phyloP scores from a whole-genome alignment of 2,888 invertebrate genomes.

The Tholera decimalis region DNA sequence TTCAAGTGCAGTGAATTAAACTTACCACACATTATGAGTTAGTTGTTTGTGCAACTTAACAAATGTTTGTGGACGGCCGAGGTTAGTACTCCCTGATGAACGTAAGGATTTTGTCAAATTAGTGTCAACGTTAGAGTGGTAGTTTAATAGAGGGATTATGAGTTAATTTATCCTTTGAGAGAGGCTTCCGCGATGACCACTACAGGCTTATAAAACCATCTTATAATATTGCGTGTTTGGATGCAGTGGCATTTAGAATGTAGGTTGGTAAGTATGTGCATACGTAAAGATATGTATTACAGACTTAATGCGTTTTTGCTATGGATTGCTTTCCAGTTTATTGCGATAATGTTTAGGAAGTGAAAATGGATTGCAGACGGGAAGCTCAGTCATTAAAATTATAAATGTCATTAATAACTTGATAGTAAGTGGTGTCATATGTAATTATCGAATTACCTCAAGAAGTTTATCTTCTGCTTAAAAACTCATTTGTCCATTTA shows the following conservation, averaged over 20 bases:
- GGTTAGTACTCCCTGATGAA: slow-evolving; percentile 76
- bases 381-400: slow-evolving; percentile 39
- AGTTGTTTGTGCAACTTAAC: slow-evolving; percentile 75
- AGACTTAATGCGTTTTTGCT: slow-evolving; percentile 45
- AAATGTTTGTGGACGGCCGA: slow-evolving; percentile 89
- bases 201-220: slow-evolving; percentile 47
- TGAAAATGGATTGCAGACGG: slow-evolving; percentile 9
- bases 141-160: slow-evolving; percentile 58
- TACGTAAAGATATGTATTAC: slow-evolving; percentile 46
- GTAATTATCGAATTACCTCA: slow-evolving; percentile 27
- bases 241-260: slow-evolving; percentile 68
- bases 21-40: slow-evolving; percentile 80
- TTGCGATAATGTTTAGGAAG: slow-evolving; percentile 36
- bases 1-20: slow-evolving; percentile 79
- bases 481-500: slow-evolving; percentile 37
- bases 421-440: slow-evolving; percentile 1
- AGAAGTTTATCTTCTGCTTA: slow-evolving; percentile 4
- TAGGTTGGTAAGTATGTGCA: slow-evolving; percentile 58
- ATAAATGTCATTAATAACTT: slow-evolving; percentile 29
- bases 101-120: slow-evolving; percentile 60
- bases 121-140: slow-evolving; percentile 50
- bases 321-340: slow-evolving; percentile 44
- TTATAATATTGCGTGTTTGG: slow-evolving; percentile 66
- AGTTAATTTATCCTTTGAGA: slow-evolving; percentile 58
- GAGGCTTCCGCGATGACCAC: slow-evolving; percentile 49